A percentile compares a stretch with the other conserved stretches of the same genome.
Conservation (phyloP, 2,888 invertebrate genomes). For the Beris chalybata region DNA sequence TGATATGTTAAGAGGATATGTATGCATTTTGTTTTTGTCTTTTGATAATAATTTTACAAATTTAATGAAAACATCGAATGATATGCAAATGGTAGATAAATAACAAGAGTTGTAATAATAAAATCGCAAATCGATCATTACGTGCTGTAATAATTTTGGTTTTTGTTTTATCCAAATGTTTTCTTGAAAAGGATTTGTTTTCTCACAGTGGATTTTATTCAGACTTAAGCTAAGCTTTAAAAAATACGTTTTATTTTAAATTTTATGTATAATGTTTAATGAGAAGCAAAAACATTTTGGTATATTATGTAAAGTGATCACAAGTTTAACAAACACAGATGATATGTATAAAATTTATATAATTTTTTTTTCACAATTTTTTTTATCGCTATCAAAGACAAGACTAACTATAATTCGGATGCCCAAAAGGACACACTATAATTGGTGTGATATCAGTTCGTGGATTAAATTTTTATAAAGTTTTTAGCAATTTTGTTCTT, state of each 20-base stretch:
- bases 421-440: slow-evolving; percentile 33
- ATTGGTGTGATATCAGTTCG: slow-evolving; percentile 30
- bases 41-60: not conserved
- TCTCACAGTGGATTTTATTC: slow-evolving; percentile 1
- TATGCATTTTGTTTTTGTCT: slow-evolving; percentile 9
- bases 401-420: slow-evolving; percentile 31
- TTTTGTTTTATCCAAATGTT: not conserved
- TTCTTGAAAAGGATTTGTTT: not conserved
- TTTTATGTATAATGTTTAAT: not conserved
- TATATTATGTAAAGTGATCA: slow-evolving; percentile 34
- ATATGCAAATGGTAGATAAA: slow-evolving; percentile 6
- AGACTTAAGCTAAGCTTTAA: slow-evolving; percentile 11
- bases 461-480: slow-evolving; percentile 14
- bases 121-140: not conserved
- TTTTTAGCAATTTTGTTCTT: not conserved
- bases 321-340: slow-evolving; percentile 35
- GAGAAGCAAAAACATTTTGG: slow-evolving; percentile 19
- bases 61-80: slow-evolving; percentile 13
- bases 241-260: slow-evolving; percentile 11
- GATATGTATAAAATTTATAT: slow-evolving; percentile 34
- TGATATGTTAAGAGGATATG: slow-evolving; percentile 36
- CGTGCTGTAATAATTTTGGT: not conserved
- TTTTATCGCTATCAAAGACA: slow-evolving; percentile 34
- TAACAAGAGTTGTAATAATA: not conserved
- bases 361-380: slow-evolving; percentile 12